phyloP scores from a whole-genome alignment of 2,888 invertebrate species.

The Tiliacea citrago region DNA sequence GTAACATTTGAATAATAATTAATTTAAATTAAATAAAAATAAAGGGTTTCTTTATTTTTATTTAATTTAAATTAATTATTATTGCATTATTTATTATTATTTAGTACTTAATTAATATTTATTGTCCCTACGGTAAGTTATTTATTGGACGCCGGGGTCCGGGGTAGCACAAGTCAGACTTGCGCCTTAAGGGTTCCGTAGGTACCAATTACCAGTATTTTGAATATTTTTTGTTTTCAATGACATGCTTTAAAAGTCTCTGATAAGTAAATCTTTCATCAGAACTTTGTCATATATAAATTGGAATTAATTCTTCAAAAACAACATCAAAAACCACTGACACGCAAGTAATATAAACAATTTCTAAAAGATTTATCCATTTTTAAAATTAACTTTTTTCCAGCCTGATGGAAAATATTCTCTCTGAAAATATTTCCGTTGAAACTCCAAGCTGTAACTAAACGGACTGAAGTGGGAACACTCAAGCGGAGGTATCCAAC shows the following conservation, averaged over 20 bases:
- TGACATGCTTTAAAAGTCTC: not conserved
- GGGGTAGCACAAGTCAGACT: not conserved
- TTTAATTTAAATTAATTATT: no score
- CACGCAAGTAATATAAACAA: not conserved
- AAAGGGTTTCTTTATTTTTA: no score
- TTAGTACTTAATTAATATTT: no score
- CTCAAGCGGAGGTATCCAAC: conserved; percentile 28
- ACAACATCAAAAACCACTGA: no score
- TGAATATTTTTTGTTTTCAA: no score
- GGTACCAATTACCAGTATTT: no score
- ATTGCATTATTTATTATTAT: no score
- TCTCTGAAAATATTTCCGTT: conserved; percentile 21
- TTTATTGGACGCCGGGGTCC: no score
- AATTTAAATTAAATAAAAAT: no score
- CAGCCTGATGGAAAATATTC: conserved; percentile 21
- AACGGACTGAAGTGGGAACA: conserved; percentile 34
- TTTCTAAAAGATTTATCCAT: not conserved
- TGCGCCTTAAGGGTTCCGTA: not conserved
- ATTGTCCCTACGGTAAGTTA: no score
- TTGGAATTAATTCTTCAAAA: not conserved
- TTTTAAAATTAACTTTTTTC: conserved; percentile 11
- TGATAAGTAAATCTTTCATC: not conserved
- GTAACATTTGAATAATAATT: no score
- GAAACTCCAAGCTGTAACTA: conserved; percentile 40
- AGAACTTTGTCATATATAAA: not conserved